These are phyloP conservation scores for Drosophila tropicalis DNA, from an alignment of 1,140 invertebrate genomes.

Conservation along the genomic window DNA sequence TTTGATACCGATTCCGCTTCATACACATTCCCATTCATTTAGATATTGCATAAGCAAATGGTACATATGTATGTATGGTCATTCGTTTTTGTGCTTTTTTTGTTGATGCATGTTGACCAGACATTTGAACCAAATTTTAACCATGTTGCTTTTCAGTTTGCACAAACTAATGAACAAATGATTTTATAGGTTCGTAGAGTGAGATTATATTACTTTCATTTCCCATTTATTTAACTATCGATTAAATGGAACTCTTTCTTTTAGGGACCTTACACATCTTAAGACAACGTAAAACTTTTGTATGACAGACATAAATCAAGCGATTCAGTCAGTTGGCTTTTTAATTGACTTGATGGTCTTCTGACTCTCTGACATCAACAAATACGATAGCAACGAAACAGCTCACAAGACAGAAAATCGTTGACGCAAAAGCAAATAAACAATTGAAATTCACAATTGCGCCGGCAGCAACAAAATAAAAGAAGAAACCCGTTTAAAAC, in stretches of 20 bases:
- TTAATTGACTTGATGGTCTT: constrained; percentile 63
- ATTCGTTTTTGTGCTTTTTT: constrained; percentile 30
- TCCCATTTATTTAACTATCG: too few species aligned
- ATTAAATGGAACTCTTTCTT: too few species aligned
- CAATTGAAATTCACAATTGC: constrained; percentile 45
- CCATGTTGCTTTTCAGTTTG: background rate
- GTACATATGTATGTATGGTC: too few species aligned
- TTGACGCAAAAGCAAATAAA: constrained; percentile 40
- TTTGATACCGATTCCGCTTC: constrained; percentile 20
- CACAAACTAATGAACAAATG: too few species aligned
- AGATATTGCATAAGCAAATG: constrained; percentile 35
- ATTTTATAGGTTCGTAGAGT: too few species aligned
- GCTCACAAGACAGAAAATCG: constrained; percentile 20
- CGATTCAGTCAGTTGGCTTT: constrained; percentile 54
- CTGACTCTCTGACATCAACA: constrained; percentile 17
- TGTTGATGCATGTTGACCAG: constrained; percentile 56
- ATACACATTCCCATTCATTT: background rate
- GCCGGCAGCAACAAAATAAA: constrained; percentile 12
- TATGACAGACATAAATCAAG: constrained; percentile 54
- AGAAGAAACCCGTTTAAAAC: constrained; percentile 7
- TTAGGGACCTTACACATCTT: background rate
- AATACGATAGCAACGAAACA: constrained; percentile 7
- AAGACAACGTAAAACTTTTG: background rate
- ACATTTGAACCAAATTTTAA: constrained; percentile 37
- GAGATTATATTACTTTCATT: too few species aligned